These are phyloP conservation scores for Sphaerophoria rueppellii DNA, from an alignment of 2,888 invertebrate species.

Conservation along the genomic window DNA sequence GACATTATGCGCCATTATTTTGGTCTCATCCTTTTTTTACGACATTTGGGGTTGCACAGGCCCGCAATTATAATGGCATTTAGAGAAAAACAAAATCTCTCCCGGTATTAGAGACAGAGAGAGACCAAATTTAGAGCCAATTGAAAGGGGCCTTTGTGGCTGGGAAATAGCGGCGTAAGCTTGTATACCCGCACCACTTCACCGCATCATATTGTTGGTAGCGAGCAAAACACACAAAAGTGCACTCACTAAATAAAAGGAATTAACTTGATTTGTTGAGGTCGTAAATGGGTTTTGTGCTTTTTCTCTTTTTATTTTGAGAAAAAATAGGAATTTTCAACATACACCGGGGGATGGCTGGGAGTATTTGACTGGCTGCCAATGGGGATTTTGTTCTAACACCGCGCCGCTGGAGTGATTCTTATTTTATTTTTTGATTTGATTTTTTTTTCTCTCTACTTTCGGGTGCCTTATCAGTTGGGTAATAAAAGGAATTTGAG, in stretches of 20 bases:
- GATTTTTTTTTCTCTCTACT: constrained; percentile 23
- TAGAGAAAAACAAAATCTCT: constrained; percentile 72
- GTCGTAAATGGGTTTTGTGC: constrained; percentile 68
- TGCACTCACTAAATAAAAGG: constrained; percentile 62
- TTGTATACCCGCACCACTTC: background rate
- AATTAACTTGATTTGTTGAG: constrained; percentile 73
- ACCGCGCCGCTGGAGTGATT: constrained; percentile 25
- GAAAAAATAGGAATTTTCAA: constrained; percentile 27
- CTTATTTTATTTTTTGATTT: constrained; percentile 17
- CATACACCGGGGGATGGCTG: constrained; percentile 8
- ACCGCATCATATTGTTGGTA: constrained; percentile 28
- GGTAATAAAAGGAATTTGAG: constrained; percentile 70
- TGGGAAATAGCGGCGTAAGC: constrained; percentile 33
- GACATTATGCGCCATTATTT: constrained; percentile 81
- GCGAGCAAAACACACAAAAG: constrained; percentile 54
- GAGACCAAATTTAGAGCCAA: constrained; percentile 53
- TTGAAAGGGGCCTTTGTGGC: constrained; percentile 67
- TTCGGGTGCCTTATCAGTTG: constrained; percentile 51
- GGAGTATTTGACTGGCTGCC: constrained; percentile 48
- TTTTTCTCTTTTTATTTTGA: constrained; percentile 19
- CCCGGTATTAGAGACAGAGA: constrained; percentile 44
- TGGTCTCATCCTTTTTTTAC: constrained; percentile 74
- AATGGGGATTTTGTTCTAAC: constrained; percentile 63
- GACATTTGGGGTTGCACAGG: constrained; percentile 69
- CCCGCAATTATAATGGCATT: constrained; percentile 72